Conservation (phyloP, 2,113 vertebrate genomes). For the Uropsilus gracilis region DNA sequence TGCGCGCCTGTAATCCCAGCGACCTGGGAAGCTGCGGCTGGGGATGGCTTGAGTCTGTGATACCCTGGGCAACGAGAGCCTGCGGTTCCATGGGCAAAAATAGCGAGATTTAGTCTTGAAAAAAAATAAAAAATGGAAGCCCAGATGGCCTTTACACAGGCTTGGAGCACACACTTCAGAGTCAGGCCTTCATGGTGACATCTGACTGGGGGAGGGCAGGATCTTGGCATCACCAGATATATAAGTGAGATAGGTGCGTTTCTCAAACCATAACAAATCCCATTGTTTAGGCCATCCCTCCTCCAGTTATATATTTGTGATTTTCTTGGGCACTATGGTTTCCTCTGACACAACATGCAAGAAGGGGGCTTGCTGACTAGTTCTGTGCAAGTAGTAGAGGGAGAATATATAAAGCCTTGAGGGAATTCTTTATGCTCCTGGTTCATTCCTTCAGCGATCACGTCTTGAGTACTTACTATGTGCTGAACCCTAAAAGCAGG, state of each 20-base stretch:
- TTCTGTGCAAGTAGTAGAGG: neutral
- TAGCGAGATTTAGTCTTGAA: too few relatives aligned
- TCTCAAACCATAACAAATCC: neutral
- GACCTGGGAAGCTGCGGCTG: too few relatives aligned
- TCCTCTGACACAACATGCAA: neutral
- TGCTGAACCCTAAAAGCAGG: neutral
- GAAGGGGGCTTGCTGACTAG: neutral
- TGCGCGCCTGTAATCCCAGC: too few relatives aligned
- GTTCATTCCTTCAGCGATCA: neutral
- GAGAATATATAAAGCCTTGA: neutral
- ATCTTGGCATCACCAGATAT: neutral
- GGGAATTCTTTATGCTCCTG: neutral
- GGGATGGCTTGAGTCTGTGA: too few relatives aligned
- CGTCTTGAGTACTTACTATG: neutral
- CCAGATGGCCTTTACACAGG: fast-evolving
- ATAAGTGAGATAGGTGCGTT: neutral
- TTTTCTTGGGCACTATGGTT: neutral
- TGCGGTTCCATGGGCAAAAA: too few relatives aligned
- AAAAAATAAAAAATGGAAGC: too few relatives aligned
- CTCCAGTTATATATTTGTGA: neutral
- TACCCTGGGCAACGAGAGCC: too few relatives aligned
- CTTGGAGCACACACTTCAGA: neutral
- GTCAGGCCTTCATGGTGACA: neutral
- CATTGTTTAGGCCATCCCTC: neutral
- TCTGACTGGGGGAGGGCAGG: neutral